Conservation (phyloP, 2,113 vertebrate genomes). For the Geococcyx californianus region DNA sequence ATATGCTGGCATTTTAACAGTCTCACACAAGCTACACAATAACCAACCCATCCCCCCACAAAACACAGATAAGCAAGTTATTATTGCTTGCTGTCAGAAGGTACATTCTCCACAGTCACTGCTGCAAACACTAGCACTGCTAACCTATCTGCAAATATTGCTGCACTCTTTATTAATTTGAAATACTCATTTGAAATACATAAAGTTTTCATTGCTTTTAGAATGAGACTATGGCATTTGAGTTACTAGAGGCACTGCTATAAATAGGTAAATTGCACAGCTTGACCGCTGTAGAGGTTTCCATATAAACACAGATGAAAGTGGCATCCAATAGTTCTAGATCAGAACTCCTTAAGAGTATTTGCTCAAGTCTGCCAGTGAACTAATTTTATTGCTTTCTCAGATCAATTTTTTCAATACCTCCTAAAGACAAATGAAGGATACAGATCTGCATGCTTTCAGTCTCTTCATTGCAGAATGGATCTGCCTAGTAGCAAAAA, state of each 20-base stretch:
- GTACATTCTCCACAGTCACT: neutral
- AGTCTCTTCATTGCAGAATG: neutral
- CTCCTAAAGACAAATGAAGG: neutral
- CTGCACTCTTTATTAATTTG: rapidly evolving
- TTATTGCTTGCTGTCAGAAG: neutral
- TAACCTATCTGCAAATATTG: neutral
- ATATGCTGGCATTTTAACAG: neutral
- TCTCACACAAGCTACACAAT: neutral
- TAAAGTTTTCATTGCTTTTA: rapidly evolving
- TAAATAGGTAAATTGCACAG: neutral
- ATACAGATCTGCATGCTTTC: neutral
- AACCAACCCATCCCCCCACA: neutral
- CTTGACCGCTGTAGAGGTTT: neutral
- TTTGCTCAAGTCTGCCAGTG: neutral
- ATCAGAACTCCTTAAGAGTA: neutral
- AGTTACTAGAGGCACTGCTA: neutral
- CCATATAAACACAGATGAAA: neutral
- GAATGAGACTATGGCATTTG: neutral
- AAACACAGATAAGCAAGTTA: neutral
- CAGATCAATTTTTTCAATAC: neutral
- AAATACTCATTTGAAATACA: neutral
- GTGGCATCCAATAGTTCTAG: neutral
- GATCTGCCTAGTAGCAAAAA: neutral
- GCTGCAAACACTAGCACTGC: neutral
- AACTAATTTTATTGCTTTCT: neutral